phyloP scores from a whole-genome alignment of 2,888 invertebrate species.

The Bursaphelenchus okinawaensis region DNA sequence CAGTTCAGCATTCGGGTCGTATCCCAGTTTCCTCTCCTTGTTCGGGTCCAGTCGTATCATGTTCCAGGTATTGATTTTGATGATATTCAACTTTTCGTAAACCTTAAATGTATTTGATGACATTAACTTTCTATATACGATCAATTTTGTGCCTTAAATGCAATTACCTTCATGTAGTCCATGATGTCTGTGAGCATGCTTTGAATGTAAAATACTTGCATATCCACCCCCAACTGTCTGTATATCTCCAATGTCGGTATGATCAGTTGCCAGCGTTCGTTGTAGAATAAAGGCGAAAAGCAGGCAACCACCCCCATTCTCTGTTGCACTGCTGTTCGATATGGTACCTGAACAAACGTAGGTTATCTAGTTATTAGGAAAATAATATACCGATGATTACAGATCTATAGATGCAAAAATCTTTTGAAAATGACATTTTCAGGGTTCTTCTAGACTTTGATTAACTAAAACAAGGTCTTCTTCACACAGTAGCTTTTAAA shows the following conservation, averaged over 20 bases:
- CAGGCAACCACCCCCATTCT: constrained; percentile 43
- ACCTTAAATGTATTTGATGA: constrained; percentile 15
- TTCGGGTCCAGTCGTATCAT: constrained; percentile 31
- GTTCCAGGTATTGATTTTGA: constrained; percentile 40
- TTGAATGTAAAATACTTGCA: constrained; percentile 49
- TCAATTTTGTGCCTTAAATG: not conserved
- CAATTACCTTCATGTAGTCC: constrained; percentile 27
- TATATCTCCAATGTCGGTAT: constrained; percentile 44
- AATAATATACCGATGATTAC: not conserved
- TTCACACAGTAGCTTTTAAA: constrained; percentile 3
- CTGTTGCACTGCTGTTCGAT: constrained; percentile 21
- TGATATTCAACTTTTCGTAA: constrained; percentile 22
- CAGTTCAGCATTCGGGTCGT: constrained; percentile 46
- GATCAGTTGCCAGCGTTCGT: constrained; percentile 52
- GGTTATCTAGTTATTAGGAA: not conserved
- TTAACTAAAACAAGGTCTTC: not conserved
- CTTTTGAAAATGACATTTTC: not conserved
- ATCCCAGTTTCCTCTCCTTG: constrained; percentile 27
- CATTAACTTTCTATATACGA: not conserved
- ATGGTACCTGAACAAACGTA: constrained; percentile 24
- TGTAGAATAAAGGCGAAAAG: constrained; percentile 49
- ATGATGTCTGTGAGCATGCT: constrained; percentile 44
- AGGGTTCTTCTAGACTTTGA: not conserved
- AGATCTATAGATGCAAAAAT: not conserved
- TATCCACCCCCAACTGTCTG: constrained; percentile 44